Evolutionary conservation across 92 coral and sea anemone genomes (phyloP), one percentile per base, ranked within the genome.

Genomic region (Diadumene lineata): DNA sequence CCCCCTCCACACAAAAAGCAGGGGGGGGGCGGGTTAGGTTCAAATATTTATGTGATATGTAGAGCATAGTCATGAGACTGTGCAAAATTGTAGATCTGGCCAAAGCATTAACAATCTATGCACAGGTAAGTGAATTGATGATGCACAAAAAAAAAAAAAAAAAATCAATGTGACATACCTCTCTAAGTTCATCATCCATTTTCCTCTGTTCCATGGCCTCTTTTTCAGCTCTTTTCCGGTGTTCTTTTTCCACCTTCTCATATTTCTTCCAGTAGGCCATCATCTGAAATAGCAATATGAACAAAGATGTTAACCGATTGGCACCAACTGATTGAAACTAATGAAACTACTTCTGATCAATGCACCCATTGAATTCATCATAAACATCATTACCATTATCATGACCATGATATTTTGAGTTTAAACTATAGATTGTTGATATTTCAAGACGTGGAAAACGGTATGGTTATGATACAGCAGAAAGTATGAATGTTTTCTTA

Each of bases 181-280:
- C 99, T 73, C 90, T 83, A 55, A 96, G 76, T 74, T 96, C 99
- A 82, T 91, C 97, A 84, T 96, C 99, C 68, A 96, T 82, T 60
- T 96, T 96, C 31, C 99, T 90, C 66, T 96, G 99, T 70, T 96
- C 99, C 90, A 88, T 88, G 27, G 99, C 99, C 60, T 96, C 99
- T 73, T 96, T 96, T 57, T 96, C 99, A 44, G 97, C 99, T 77
- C 93, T 89, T 67, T 96, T 96, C 30, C 99, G 79, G 84, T 96
- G 99, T 51, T 96, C 99, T 44, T 96, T 96, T 73, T 96, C 99
- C 13, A 96, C 99, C 74, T 96, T 96, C 38, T 96, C 99, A 70
- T 96, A 96, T 38, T 92, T 96, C 80, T 92, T 96, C 99, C 99
- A 96, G 69, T 96, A 96, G 16, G 92, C 83, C 72, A 96, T 61